Evolutionary conservation across 2,113 vertebrate species (phyloP).

Genomic region (Gallinago undulata): DNA sequence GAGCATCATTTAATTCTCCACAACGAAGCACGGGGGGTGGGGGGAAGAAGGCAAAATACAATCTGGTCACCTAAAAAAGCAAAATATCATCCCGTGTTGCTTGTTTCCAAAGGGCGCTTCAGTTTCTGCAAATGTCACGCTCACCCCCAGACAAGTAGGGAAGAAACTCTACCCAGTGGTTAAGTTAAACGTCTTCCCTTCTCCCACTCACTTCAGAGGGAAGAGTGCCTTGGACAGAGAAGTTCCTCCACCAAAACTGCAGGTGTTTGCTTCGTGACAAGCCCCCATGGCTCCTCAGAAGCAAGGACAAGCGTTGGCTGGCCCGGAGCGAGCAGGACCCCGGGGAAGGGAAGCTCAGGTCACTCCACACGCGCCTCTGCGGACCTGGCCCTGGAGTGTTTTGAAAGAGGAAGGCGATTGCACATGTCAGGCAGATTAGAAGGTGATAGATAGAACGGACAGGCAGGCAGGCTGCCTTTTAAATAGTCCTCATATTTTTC

Average conservation of each 20-base stretch:
- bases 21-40: not conserved
- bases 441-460: not conserved
- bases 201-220: not conserved
- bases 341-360: not conserved
- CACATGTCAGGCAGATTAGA: not conserved
- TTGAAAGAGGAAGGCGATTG: not conserved
- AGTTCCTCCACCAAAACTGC: not conserved
- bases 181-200: not conserved
- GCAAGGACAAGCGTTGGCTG: not conserved
- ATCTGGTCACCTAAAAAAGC: not conserved
- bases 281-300: not conserved
- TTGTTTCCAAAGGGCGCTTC: not conserved
- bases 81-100: not conserved
- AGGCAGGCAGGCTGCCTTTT: not conserved
- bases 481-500: constrained; percentile 9
- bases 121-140: not conserved
- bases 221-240: not conserved
- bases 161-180: not conserved
- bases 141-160: not conserved
- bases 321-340: not conserved
- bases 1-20: constrained; percentile 1
- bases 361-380: not conserved
- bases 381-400: not conserved
- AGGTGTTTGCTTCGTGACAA: not conserved
- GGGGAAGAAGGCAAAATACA: not conserved